Conservation (phyloP, 2,797 vertebrate species). For the Macrochelys suwanniensis region DNA sequence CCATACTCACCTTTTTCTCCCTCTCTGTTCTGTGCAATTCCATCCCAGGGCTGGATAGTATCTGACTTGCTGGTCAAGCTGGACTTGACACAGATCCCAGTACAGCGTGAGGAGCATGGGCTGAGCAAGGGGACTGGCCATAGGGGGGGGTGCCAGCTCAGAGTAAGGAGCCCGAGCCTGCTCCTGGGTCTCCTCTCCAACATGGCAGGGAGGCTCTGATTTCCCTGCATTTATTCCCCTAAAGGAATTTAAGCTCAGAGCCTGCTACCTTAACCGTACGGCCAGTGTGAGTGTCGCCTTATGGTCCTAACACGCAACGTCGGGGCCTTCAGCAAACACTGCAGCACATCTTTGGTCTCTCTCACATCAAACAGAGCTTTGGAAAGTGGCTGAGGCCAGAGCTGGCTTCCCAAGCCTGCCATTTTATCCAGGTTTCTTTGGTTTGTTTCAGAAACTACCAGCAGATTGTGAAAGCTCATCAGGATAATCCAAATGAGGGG, state of each 20-base stretch:
- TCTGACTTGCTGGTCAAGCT: neutral
- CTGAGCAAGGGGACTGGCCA: too few relatives aligned
- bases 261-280: neutral
- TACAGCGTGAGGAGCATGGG: neutral
- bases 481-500: constrained; percentile 93
- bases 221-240: neutral
- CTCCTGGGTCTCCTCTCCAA: neutral
- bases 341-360: neutral
- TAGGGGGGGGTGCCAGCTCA: neutral
- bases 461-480: constrained; percentile 97
- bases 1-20: neutral
- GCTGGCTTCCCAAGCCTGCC: neutral
- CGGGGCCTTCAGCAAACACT: neutral
- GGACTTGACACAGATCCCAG: neutral
- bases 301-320: neutral
- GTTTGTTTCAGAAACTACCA: constrained; percentile 92
- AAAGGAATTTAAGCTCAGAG: neutral
- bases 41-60: rapidly evolving
- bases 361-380: too few relatives aligned
- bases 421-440: neutral
- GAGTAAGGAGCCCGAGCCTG: neutral
- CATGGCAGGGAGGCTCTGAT: neutral
- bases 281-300: neutral
- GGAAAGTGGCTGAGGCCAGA: neutral
- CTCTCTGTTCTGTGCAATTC: rapidly evolving